Evolutionary conservation across 2,888 invertebrate species (phyloP), one percentile per base, ranked within the genome.

Genomic region (Sphaerophoria taeniata): DNA sequence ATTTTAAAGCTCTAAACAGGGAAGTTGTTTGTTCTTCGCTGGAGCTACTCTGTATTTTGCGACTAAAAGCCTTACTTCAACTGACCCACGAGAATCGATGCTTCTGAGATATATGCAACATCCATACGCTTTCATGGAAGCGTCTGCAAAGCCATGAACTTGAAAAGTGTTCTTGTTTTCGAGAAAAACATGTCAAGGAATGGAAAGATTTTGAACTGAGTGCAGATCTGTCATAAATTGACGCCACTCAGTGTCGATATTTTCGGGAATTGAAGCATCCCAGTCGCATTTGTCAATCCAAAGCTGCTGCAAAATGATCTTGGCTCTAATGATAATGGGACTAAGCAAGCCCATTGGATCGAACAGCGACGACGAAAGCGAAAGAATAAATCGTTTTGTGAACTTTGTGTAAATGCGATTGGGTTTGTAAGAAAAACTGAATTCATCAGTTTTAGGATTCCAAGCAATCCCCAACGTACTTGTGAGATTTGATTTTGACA

Each of bases 1-100:
- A 80, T 6, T 55, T 76, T 43, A 11, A 61, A 85, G 63, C 14
- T 87, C 83, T n/a, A 88, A 39, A 0, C 82, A 53, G 0, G 85
- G 85, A 31, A 88, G 45, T 24, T 87, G 80, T 14, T 43, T 73
- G 12, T 74, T 71, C 24, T 84, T 87, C 4, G 80, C 33, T 0
- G 87, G 85, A 0, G 87, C 84, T 3, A 87, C 82, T 12, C 87
- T 63, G 3, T 83, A 87, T 69, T 83, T 86, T 3, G 87, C 70
- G 14, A 75, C 61, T 33, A 87, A 45, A 2, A 87, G 63, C 5
- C 77, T 58, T 45, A 74, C 60, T 7, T 14, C 2, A 0, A 71
- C 24, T 45, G 61, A 79, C 6, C 43, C 77, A 9, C 0, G 16
- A 4, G 31, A 31, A 49, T 86, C 80, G 6, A 14, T 49, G 12